Conservation (phyloP, 2,113 vertebrate genomes). For the Amia ocellicauda region DNA sequence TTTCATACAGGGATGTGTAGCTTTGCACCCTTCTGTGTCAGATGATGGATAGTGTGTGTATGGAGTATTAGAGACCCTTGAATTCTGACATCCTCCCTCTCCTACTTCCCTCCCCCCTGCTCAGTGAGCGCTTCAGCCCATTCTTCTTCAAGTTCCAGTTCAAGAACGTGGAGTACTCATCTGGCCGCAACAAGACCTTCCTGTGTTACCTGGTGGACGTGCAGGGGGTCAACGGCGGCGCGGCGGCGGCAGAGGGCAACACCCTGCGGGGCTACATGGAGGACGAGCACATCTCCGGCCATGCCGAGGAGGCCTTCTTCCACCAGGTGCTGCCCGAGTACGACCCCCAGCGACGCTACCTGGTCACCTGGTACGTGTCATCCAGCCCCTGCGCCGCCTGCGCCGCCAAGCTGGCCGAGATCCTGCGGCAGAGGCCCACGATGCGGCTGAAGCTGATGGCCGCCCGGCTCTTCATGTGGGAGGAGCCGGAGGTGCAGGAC, state of each 20-base stretch:
- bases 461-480: slow-evolving; percentile 87
- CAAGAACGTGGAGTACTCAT: slow-evolving; percentile 94
- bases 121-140: slow-evolving; percentile 82
- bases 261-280: slow-evolving; percentile 79
- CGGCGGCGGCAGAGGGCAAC: slow-evolving; percentile 50
- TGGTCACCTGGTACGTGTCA: slow-evolving; percentile 86
- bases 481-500: slow-evolving; percentile 78
- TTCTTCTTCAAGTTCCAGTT: slow-evolving; percentile 92
- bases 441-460: slow-evolving; percentile 76
- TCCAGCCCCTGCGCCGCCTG: slow-evolving; percentile 86
- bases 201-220: slow-evolving; percentile 83
- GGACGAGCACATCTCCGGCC: slow-evolving; percentile 75
- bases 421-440: slow-evolving; percentile 64
- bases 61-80: too few species aligned
- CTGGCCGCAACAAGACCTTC: slow-evolving; percentile 92
- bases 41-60: too few species aligned
- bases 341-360: slow-evolving; percentile 62
- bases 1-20: too few species aligned
- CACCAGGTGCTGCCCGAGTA: slow-evolving; percentile 67
- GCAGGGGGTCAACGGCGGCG: too few species aligned
- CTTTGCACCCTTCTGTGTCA: too few species aligned
- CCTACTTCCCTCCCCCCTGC: too few species aligned
- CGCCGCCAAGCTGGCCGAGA: slow-evolving; percentile 67
- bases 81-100: too few species aligned
- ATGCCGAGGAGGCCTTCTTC: slow-evolving; percentile 89